These are phyloP conservation scores for Clarias batrachus DNA, from an alignment of 2,113 vertebrate species.

Conservation along the genomic window DNA sequence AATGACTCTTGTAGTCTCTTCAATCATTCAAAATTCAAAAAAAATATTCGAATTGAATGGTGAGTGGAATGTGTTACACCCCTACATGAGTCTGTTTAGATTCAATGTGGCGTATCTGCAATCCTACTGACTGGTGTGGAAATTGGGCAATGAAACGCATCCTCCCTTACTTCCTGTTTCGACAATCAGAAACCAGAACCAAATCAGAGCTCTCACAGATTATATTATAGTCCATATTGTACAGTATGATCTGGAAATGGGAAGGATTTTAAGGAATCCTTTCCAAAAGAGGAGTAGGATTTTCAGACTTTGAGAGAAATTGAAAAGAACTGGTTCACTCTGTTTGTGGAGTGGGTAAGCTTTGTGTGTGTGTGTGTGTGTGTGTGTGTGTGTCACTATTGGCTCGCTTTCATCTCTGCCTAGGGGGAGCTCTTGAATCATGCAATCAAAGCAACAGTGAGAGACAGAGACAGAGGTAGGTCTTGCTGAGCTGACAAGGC, in stretches of 20 bases:
- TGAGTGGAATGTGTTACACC: background rate
- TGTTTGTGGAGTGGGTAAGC: background rate
- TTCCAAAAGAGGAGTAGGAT: background rate
- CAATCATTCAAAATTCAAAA: too few species aligned
- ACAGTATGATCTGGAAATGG: background rate
- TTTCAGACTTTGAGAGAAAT: background rate
- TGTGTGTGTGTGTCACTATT: background rate
- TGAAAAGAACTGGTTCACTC: background rate
- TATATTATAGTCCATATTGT: background rate
- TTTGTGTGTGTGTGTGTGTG: background rate
- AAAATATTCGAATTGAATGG: background rate
- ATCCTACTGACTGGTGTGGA: background rate
- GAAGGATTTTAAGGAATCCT: background rate
- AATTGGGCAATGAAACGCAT: background rate
- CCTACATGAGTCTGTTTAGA: background rate
- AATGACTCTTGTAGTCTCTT: background rate
- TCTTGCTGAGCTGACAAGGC: slow-evolving; percentile 44
- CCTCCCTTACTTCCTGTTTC: background rate
- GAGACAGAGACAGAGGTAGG: slow-evolving; percentile 29
- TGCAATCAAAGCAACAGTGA: slow-evolving; percentile 41
- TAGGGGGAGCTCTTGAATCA: slow-evolving; percentile 70
- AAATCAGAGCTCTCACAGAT: background rate
- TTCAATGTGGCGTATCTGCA: background rate
- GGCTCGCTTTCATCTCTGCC: slow-evolving; percentile 41
- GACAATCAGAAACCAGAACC: background rate